Percentiles rank a stretch among this genome's conserved stretches.
Evolutionary conservation across 2,113 vertebrate species (phyloP).

Genomic region (Phylloscopus trochiloides): DNA sequence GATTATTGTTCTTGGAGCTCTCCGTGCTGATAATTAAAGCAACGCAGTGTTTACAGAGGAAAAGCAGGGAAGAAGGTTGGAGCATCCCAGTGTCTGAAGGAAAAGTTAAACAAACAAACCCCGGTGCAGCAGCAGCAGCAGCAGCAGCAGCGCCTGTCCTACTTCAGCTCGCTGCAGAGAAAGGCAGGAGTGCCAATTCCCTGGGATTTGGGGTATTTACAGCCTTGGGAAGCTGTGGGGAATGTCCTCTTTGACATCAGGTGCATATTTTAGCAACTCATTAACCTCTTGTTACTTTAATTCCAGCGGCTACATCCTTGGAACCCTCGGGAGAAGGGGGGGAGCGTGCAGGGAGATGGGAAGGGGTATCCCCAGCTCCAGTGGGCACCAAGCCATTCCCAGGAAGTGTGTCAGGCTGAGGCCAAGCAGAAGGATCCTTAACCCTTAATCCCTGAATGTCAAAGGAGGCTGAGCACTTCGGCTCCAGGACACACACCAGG

Average conservation of each 20-base stretch:
- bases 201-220: background rate
- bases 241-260: slow-evolving; percentile 28
- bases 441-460: background rate
- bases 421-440: background rate
- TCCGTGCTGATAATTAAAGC: slow-evolving; percentile 37
- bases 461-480: background rate
- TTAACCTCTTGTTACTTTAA: slow-evolving; percentile 16
- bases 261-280: slow-evolving; percentile 34
- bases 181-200: background rate
- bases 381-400: background rate
- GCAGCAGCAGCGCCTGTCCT: background rate
- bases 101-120: slow-evolving; percentile 61
- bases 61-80: slow-evolving; percentile 28
- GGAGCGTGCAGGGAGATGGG: background rate
- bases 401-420: background rate
- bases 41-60: slow-evolving; percentile 33
- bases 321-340: background rate
- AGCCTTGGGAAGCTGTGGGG: background rate
- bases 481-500: accelerated
- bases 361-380: background rate
- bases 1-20: slow-evolving; percentile 70
- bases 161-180: background rate
- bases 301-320: background rate
- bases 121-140: background rate
- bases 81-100: slow-evolving; percentile 27